Base-by-base conservation (phyloP, 1,140 invertebrate species). In the Rhopalosiphum padi region DNA sequence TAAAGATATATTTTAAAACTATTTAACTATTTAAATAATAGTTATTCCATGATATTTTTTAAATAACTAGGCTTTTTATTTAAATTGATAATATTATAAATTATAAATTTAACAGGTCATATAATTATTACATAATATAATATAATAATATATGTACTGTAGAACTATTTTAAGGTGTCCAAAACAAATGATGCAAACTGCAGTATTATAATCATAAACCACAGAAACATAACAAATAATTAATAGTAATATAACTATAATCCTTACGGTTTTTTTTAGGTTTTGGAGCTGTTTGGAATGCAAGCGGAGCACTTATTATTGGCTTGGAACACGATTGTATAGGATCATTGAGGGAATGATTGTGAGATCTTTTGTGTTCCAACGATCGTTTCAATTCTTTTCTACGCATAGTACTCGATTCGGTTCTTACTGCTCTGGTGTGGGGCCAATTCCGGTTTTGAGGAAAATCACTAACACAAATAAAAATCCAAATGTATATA, bases 371-470 rank as follows among this genome's bases (percentile, higher is more conserved):
- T 51, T 93, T 93, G 43, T 93, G 92, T 41, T 93, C 92, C 11
- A 83, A 85, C n/a, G 93, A 68, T 88, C 93, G 77, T 93, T 94
- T 94, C 22, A 87, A 23, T n/a, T 94, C 91, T 88, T 94, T 94
- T 48, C 87, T 91, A 15, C 93, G 93, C 53, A 94, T 85, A 53
- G 94, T 94, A 9, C 94, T 93, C 8, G 86, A 90, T 53, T 93
- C 82, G 18, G 91, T 85, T 7, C n/a, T 85, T 3, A 92, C 48
- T 22, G 82, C 23, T 43, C 82, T 93, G 2, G 82, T 51, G 30
- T 93, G 91, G 0, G 91, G 91, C 91, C 91, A 93, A 43, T 93
- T 93, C 9, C 91, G 82, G 18, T 93, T 85, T 93, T 93, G 91
- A 43, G 91, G 91, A 85, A 85, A 93, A 41, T 93, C 91, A 43